These are phyloP conservation scores for Neria commutata DNA, from an alignment of 2,888 invertebrate genomes.

Conservation along the genomic window DNA sequence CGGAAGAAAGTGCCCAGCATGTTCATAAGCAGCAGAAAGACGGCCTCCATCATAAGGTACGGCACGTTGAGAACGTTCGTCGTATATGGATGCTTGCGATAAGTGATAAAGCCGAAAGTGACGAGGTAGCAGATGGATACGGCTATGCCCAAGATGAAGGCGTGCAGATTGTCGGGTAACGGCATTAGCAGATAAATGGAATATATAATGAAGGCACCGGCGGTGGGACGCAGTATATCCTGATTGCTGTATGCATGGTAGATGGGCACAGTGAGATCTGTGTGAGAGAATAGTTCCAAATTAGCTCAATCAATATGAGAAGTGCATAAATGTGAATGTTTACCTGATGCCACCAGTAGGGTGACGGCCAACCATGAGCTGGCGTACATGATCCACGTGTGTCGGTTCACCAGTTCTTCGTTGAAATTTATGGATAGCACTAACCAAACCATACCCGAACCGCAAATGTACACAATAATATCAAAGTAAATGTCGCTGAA, in stretches of 20 bases:
- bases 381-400: slow-evolving; percentile 58
- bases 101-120: slow-evolving; percentile 64
- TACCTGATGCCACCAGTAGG: slow-evolving; percentile 59
- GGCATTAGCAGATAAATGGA: slow-evolving; percentile 86
- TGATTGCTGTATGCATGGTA: slow-evolving; percentile 67
- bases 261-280: slow-evolving; percentile 71
- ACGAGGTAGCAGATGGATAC: slow-evolving; percentile 74
- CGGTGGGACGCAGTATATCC: slow-evolving; percentile 70
- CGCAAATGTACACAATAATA: slow-evolving; percentile 53
- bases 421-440: slow-evolving; percentile 57
- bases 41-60: slow-evolving; percentile 65
- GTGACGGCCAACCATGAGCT: slow-evolving; percentile 63
- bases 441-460: slow-evolving; percentile 53
- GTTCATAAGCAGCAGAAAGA: slow-evolving; percentile 70
- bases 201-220: slow-evolving; percentile 74
- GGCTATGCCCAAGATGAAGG: slow-evolving; percentile 72
- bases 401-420: slow-evolving; percentile 55
- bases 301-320: no score
- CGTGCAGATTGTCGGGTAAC: slow-evolving; percentile 74
- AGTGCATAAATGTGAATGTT: slow-evolving; percentile 62
- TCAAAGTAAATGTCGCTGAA: slow-evolving; percentile 51
- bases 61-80: slow-evolving; percentile 59
- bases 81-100: slow-evolving; percentile 31
- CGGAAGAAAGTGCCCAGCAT: slow-evolving; percentile 85
- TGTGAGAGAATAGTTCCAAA: background rate